Base-by-base conservation (phyloP, 2,797 vertebrate species). In the Galago senegalensis region DNA sequence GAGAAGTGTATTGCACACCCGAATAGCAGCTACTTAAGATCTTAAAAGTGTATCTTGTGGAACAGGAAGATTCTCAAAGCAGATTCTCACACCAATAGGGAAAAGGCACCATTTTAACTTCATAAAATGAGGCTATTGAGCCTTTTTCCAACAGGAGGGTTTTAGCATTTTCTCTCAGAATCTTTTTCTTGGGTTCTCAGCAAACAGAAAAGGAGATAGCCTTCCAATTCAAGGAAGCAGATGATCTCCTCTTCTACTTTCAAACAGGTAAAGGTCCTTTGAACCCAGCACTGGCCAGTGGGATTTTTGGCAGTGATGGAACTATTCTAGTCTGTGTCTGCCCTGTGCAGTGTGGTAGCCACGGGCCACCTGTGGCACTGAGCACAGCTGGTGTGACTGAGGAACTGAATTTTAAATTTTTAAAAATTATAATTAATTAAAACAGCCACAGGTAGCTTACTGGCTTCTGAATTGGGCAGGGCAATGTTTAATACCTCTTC, bases 121-220 rank as follows among this genome's bases (percentile, higher is more conserved):
- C 27, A 46, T 43, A 46, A 72, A 83, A 43, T 27, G 53, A 23
- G 77, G 90, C 87, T 92, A 96, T 95, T 97, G 93, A 95, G 25
- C 72, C 73, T 91, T 95, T 96, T 96, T 95, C 95, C 84, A 80
- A 56, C 79, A 76, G 73, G 80, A 75, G 81, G 69, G 18, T 92
- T n/a, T 92, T 95, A 76, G 61, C 34, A 79, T 17, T 88, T 86
- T 83, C 27, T 63, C 56, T 56, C 56, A 49, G 17, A 83, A 80
- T 89, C 63, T 67, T 79, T 76, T 80, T 75, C 53, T 80, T 56
- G 37, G 13, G 23, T 88, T 77, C 76, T 95, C n/a, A 69, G 70
- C 70, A 58, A 87, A 91, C 70, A 89, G 65, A 72, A 81, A 73
- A 72, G 7, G 37, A 83, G 40, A 37, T 14, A 29, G 1, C 60